Evolutionary conservation across 2,888 invertebrate species (phyloP).

Genomic region (Plagodis dolabraria): DNA sequence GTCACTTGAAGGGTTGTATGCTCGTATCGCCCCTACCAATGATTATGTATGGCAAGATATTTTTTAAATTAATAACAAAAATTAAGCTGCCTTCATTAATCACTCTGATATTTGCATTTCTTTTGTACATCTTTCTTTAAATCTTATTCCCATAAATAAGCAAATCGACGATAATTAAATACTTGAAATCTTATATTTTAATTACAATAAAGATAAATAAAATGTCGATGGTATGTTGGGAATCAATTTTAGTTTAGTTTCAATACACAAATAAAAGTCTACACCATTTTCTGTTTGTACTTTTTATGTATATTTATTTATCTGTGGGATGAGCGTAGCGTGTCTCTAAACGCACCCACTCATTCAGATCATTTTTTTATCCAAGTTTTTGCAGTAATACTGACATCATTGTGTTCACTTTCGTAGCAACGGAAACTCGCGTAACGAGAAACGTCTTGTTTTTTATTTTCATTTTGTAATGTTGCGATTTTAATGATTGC

Average conservation of each 20-base stretch:
- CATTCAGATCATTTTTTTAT: constrained; percentile 73
- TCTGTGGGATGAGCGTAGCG: constrained; percentile 52
- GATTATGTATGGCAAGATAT: constrained; percentile 17
- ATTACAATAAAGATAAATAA: background rate
- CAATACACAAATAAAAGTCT: background rate
- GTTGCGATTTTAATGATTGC: constrained; percentile 81
- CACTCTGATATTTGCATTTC: constrained; percentile 10
- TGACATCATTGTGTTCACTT: constrained; percentile 81
- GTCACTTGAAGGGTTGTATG: constrained; percentile 56
- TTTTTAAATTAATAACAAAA: constrained; percentile 24
- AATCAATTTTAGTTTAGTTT: too few relatives aligned
- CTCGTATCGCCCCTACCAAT: constrained; percentile 35
- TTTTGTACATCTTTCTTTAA: constrained; percentile 4
- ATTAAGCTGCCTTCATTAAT: constrained; percentile 48
- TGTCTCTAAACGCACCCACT: constrained; percentile 61
- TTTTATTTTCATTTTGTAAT: constrained; percentile 76
- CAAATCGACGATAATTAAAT: too few relatives aligned
- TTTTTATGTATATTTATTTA: constrained; percentile 55
- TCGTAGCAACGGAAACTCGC: constrained; percentile 81
- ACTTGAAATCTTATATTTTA: background rate
- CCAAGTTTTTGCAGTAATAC: constrained; percentile 68
- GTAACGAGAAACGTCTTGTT: constrained; percentile 74
- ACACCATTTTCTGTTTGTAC: constrained; percentile 60
- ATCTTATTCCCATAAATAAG: too few relatives aligned
- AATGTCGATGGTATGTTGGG: too few relatives aligned